Percentiles rank a stretch among this genome's conserved stretches.
Evolutionary conservation across 2,888 invertebrate genomes (phyloP).

Genomic region (Fissipunctia ypsillon): DNA sequence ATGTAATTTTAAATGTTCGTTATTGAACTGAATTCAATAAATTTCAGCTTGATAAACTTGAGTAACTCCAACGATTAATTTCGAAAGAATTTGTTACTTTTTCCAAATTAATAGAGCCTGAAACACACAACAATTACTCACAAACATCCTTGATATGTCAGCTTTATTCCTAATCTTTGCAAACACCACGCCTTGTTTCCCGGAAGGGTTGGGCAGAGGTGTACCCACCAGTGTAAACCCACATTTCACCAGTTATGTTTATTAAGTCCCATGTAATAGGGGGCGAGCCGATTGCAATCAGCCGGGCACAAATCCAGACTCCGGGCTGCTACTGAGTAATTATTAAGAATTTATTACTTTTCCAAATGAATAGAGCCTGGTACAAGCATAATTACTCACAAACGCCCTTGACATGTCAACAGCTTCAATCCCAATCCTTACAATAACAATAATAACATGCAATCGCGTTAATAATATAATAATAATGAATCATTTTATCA

Average conservation of each 20-base stretch:
- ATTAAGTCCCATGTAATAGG: too few species aligned
- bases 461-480: conserved; percentile 41
- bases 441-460: conserved; percentile 23
- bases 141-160: too few species aligned
- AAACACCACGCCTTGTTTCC: neutral
- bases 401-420: conserved; percentile 43
- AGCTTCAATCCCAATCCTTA: conserved; percentile 16
- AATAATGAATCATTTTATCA: conserved; percentile 55
- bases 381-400: conserved; percentile 1
- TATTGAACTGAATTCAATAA: neutral
- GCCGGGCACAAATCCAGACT: too few species aligned
- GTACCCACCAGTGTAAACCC: too few species aligned
- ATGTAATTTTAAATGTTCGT: neutral
- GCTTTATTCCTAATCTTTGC: neutral
- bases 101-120: too few species aligned
- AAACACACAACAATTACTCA: neutral
- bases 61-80: neutral
- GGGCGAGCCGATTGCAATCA: too few species aligned
- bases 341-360: neutral
- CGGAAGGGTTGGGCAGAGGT: too few species aligned
- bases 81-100: neutral
- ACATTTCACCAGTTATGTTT: too few species aligned
- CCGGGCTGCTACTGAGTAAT: too few species aligned
- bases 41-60: neutral
- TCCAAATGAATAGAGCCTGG: neutral